Evolutionary conservation across 2,113 vertebrate species (phyloP), one percentile per base, ranked within the genome.

Genomic region (Myiagra hebetior): DNA sequence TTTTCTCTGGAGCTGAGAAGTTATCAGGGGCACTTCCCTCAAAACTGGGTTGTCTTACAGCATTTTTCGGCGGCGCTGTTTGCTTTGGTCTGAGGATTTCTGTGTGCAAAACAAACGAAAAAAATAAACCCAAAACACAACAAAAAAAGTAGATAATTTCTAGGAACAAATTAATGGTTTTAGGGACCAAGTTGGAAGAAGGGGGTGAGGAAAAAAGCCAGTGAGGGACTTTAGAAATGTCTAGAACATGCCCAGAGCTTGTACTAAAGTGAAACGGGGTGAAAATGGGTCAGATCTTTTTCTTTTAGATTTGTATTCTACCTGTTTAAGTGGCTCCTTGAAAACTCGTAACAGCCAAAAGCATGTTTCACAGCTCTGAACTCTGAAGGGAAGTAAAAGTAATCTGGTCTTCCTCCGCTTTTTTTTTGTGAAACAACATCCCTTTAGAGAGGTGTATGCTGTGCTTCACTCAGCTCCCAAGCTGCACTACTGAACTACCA

Each of bases 131-230:
- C 15, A 84, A 31, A 88, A 53, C n/a, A 74, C 44, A 68, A 53
- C n/a, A 65, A 91, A 42, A 42, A 22, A 46, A 92, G 37, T n/a
- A 93, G 69, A 75, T 87, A 59, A 82, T 82, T 91, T 96, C 82
- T 88, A 94, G 85, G 79, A 91, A 93, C 59, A 90, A 91, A 86
- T 60, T 52, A 81, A 52, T 28, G 27, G 59, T 46, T 95, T 86
- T 57, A 85, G 69, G 50, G 44, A 91, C 73, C 37, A 62, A 68
- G 47, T 0, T 41, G 35, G 50, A 59, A 55, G 37, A 76, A 80
- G 31, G 10, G 35, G 8, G 8, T 63, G 74, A 85, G 60, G 7
- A 42, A 68, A 39, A 77, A 86, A 73, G 79, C 17, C 11, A 74
- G 24, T 11, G 44, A 84, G 37, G 60, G 64, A 86, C n/a, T 88